Evolutionary conservation across 2,797 vertebrate genomes (phyloP), one percentile per base, ranked within the genome.

Genomic region (Urosaurus nigricauda): DNA sequence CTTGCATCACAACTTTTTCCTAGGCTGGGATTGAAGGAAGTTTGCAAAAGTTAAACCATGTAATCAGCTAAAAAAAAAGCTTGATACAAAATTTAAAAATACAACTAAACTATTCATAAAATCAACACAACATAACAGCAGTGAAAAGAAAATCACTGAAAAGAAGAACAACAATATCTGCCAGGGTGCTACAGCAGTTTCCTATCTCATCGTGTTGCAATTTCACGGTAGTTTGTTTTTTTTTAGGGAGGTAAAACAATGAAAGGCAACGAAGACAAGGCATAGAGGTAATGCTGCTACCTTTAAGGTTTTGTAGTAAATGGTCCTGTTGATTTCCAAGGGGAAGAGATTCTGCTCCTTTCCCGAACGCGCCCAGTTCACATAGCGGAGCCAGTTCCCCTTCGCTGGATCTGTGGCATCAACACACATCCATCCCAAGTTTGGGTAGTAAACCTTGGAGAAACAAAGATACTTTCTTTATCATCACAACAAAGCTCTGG

Each of bases 391-490:
- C 98, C 98, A 99, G 94, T 99, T 99, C 40, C 98, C 98, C 90
- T 98, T 98, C 94, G 96, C 92, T 3, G 98, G 98, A 89, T 99
- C 98, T 0, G 98, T 99, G 93, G 99, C 98, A 37, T 99, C 98
- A 4, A 99, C 97, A 95, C 98, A 99, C 98, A 99, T 98, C 98
- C 98, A 99, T 5, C 98, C 98, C 92, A 98, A 89, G n/a, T 98
- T 97, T 13, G 98, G 98, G 93, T 98, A 99, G 93, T 99, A 98
- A 0, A 98, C 98, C 98, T 99, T n/a, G 1, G 70, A 47, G 86
- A 87, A 8, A 0, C 2, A 56, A 35, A 43, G 56, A 29, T 2
- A 75, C 7, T 37, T 68, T 51, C 26, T 68, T 70, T 70, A 13
- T 32, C 29, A 13, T 70, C 26, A 70, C 26, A 32, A 12, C 29